These are phyloP conservation scores for Apeira syringaria DNA, from an alignment of 2,888 invertebrate genomes.

Conservation along the genomic window DNA sequence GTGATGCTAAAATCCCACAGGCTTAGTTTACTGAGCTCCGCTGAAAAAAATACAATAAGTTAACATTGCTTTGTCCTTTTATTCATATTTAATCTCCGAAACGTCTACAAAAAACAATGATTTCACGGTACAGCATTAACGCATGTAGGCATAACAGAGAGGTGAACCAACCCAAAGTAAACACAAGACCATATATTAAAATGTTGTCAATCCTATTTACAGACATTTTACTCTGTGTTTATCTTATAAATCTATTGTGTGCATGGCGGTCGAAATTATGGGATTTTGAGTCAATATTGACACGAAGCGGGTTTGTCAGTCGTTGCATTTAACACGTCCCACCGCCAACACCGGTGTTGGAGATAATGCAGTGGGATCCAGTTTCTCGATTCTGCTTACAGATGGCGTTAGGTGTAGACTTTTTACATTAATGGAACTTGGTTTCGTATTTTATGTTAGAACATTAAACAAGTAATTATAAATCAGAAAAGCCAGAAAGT, in stretches of 20 bases:
- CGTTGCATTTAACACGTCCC: conserved; percentile 80
- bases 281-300: conserved; percentile 81
- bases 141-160: conserved; percentile 81
- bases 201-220: conserved; percentile 82
- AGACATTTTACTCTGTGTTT: conserved; percentile 81
- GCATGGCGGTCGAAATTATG: conserved; percentile 80
- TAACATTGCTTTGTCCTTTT: conserved; percentile 74
- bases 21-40: conserved; percentile 65
- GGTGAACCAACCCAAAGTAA: conserved; percentile 72
- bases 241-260: conserved; percentile 83
- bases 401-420: conserved; percentile 65
- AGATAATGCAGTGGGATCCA: conserved; percentile 40
- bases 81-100: conserved; percentile 79
- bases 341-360: conserved; percentile 55
- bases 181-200: conserved; percentile 80
- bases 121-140: conserved; percentile 82
- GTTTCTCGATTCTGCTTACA: conserved; percentile 25
- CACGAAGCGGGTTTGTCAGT: conserved; percentile 66
- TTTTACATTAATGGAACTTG: conserved; percentile 8
- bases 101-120: conserved; percentile 79
- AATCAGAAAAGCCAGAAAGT: too few relatives aligned
- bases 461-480: too few relatives aligned
- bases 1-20: conserved; percentile 64
- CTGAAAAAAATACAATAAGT: conserved; percentile 65
- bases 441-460: too few relatives aligned